These are phyloP conservation scores for Hippocampus guttulatus DNA, from an alignment of 2,113 vertebrate genomes.

Conservation along the genomic window DNA sequence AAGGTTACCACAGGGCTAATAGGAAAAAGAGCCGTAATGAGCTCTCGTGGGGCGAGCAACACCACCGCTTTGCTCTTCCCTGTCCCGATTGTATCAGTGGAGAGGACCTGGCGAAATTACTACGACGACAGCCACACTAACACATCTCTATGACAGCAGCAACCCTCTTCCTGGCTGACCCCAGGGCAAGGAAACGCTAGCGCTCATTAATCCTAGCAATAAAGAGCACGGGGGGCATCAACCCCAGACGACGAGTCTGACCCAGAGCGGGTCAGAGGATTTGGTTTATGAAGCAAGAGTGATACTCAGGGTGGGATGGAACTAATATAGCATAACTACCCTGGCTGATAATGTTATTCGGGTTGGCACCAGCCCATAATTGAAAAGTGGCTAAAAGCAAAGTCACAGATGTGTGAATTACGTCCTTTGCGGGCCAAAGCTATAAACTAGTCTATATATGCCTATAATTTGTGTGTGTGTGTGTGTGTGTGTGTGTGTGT, in stretches of 20 bases:
- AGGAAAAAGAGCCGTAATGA: constrained; percentile 75
- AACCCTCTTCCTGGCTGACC: constrained; percentile 45
- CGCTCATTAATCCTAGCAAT: constrained; percentile 63
- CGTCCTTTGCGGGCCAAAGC: constrained; percentile 17
- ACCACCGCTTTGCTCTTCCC: constrained; percentile 36
- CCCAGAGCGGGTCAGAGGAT: constrained; percentile 27
- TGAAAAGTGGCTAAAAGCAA: constrained; percentile 26
- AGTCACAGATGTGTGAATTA: constrained; percentile 38
- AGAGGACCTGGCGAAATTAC: constrained; percentile 42
- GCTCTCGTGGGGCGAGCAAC: constrained; percentile 68
- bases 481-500: constrained; percentile 18
- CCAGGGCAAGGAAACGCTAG: constrained; percentile 45
- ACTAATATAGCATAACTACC: constrained; percentile 35
- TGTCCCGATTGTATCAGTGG: constrained; percentile 52
- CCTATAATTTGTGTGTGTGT: constrained; percentile 24
- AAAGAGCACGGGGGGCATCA: constrained; percentile 48
- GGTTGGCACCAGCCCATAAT: constrained; percentile 22
- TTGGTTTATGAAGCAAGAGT: constrained; percentile 60
- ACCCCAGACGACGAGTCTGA: constrained; percentile 29
- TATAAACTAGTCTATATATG: constrained; percentile 3
- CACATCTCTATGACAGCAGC: constrained; percentile 32
- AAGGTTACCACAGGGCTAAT: constrained; percentile 76
- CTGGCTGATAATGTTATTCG: constrained; percentile 45
- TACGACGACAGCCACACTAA: neutral
- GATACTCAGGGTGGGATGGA: constrained; percentile 9